Base-by-base conservation (phyloP, 2,113 vertebrate genomes). In the Euleptes europaea region DNA sequence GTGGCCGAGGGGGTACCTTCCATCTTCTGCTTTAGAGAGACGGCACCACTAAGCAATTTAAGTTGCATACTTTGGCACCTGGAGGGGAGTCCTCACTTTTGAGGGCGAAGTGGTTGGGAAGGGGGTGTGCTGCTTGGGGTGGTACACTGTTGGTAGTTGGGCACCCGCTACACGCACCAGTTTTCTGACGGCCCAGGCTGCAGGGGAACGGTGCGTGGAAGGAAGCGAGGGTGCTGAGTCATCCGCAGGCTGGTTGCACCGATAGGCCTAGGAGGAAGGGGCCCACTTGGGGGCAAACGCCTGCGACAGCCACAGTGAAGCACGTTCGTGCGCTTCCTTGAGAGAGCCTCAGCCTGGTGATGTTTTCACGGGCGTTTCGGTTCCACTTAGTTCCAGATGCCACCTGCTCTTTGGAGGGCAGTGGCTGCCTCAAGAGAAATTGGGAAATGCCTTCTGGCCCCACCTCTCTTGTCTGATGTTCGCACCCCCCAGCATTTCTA, bases 151-250 rank as follows among this genome's bases (percentile, higher is more conserved):
- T 1, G 21, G 1, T 0, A 4, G 19, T 8, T 2, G 78, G 33
- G 14, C 13, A 13, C 60, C 5, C 3, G 17, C 44, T 38, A 49
- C 28, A 83, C 83, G 71, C 90, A 26, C 89, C 5, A 31, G 13
- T 47, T 71, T 79, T 51, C 51, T 42, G 44, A 40, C 0, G 15
- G 57, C 71, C 1, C 6, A 1, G 35, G 75, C 86, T 91, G 87
- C 93, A 80, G 3, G 84, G 60, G 51, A n/a, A 26, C 1, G 82
- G 63, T 19, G 83, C 81, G 40, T 12, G 79, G 84, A 88, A 95
- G 95, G 95, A 97, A 96, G 94, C 83, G 86, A 91, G 92, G 42
- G 86, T 97, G 98, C 98, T 98, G 98, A 98, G 97, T 98, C 98
- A 98, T 88, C 0, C 76, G 15, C 94, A 83, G 95, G 93, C 95